phyloP scores from a whole-genome alignment of 2,113 vertebrate genomes.

The Myocastor coypus region DNA sequence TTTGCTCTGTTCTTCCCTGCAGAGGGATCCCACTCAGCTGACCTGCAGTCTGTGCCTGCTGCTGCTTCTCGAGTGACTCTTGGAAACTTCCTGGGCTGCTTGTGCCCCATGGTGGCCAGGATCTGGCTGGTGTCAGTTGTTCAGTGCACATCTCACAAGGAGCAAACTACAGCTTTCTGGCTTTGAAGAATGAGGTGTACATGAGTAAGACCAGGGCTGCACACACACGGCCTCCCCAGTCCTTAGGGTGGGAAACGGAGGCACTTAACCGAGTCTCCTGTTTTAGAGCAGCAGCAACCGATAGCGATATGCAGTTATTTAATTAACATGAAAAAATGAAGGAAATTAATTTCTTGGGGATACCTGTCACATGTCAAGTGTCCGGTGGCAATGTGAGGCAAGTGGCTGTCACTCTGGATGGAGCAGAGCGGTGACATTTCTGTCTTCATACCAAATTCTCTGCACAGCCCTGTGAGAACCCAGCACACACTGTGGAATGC shows the following conservation, averaged over 20 bases:
- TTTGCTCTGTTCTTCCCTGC: rapidly evolving
- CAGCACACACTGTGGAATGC: background rate
- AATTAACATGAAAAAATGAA: background rate
- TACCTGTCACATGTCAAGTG: background rate
- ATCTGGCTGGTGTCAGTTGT: rapidly evolving
- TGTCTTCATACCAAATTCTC: rapidly evolving
- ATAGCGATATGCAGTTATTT: background rate
- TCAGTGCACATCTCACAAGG: rapidly evolving
- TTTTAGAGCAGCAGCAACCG: background rate
- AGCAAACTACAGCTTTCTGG: background rate
- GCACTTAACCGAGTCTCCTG: rapidly evolving
- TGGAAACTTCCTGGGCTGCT: rapidly evolving
- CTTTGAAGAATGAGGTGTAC: background rate
- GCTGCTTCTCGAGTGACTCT: background rate
- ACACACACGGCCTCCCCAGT: background rate
- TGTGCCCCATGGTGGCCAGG: too few relatives aligned
- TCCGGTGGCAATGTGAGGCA: rapidly evolving
- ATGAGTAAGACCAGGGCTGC: background rate
- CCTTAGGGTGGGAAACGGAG: background rate
- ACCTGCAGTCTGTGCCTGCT: too few relatives aligned
- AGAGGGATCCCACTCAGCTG: rapidly evolving
- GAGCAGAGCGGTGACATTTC: background rate
- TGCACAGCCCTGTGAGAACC: background rate
- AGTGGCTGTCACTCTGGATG: background rate
- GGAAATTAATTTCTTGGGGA: background rate